Conservation (phyloP, 1,140 invertebrate species). For the Notospermus geniculatus region DNA sequence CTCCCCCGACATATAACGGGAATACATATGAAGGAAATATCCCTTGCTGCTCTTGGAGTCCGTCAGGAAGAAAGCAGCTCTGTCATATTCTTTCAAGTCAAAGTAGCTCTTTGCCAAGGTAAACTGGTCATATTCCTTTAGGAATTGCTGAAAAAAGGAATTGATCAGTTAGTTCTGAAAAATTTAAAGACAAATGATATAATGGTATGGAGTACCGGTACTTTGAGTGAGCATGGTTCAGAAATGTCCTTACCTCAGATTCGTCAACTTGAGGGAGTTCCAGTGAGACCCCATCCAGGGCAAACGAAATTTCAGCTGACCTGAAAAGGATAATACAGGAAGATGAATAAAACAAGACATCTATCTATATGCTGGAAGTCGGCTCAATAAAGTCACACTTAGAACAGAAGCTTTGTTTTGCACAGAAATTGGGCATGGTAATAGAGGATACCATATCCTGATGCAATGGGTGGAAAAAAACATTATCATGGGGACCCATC, state of each 20-base stretch:
- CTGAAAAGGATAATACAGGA: constrained; percentile 45
- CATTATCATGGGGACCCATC: neutral
- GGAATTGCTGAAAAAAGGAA: constrained; percentile 41
- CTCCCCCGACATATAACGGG: constrained; percentile 80
- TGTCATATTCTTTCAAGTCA: constrained; percentile 87
- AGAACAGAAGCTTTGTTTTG: neutral
- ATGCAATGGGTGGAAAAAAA: neutral
- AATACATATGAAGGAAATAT: constrained; percentile 80
- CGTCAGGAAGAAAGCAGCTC: constrained; percentile 80
- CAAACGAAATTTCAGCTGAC: constrained; percentile 79
- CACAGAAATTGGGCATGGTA: neutral
- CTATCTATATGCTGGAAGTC: constrained; percentile 1
- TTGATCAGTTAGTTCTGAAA: neutral
- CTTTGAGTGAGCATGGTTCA: neutral
- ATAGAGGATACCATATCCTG: no score
- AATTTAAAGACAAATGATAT: neutral
- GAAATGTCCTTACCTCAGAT: constrained; percentile 19
- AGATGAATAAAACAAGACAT: constrained; percentile 10
- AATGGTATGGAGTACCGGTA: neutral
- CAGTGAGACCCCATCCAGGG: constrained; percentile 65
- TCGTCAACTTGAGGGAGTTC: constrained; percentile 17
- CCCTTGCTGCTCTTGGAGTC: constrained; percentile 66
- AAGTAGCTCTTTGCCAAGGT: constrained; percentile 85
- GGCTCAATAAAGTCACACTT: neutral
- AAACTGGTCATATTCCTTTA: constrained; percentile 67